phyloP scores from a whole-genome alignment of 2,797 vertebrate species.

The Eospalax fontanierii region DNA sequence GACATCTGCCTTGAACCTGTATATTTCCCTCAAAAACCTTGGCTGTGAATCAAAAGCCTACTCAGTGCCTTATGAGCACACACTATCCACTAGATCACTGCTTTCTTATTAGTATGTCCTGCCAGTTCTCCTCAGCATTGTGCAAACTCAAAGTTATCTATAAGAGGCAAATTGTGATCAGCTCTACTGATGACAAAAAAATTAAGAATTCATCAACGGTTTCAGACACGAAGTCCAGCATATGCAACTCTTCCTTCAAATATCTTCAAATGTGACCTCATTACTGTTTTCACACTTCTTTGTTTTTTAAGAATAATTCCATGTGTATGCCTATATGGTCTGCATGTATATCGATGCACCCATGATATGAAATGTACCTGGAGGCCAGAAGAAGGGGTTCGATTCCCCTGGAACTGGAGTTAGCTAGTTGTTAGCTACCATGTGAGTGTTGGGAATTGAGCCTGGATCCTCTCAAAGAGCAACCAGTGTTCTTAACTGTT shows the following conservation, averaged over 20 bases:
- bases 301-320: too few species aligned
- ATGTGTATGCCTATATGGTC: too few species aligned
- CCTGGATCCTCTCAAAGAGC: too few species aligned
- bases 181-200: slow-evolving; percentile 16
- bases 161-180: neutral
- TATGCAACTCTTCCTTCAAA: slow-evolving; percentile 6
- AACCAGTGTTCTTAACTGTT: too few species aligned
- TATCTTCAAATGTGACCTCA: neutral
- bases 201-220: neutral
- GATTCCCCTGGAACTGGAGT: too few species aligned
- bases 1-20: neutral
- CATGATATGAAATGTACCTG: too few species aligned
- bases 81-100: neutral
- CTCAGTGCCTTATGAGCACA: neutral
- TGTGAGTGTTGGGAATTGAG: too few species aligned
- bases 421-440: too few species aligned
- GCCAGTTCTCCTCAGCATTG: neutral
- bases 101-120: neutral
- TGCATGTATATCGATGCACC: too few species aligned
- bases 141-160: neutral
- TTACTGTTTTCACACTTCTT: too few species aligned
- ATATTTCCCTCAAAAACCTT: neutral
- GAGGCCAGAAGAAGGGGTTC: too few species aligned
- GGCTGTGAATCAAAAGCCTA: slow-evolving; percentile 10
- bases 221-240: neutral